Percentiles rank a stretch among this genome's conserved stretches.
Conservation (phyloP, 1,140 invertebrate genomes). For the Zaprionus capensis region DNA sequence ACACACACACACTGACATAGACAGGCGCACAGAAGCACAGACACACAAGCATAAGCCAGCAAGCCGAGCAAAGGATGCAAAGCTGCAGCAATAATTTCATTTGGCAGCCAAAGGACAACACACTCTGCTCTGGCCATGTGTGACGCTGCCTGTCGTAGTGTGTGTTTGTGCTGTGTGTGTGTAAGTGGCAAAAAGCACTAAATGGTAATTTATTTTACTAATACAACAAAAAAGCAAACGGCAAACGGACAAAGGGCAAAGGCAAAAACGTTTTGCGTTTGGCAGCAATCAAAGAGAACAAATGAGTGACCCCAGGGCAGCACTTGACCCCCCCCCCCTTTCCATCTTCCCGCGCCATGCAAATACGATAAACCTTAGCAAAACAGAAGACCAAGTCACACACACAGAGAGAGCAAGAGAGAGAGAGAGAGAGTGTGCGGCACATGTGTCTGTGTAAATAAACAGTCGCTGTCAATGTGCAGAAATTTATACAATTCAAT, state of each 20-base stretch:
- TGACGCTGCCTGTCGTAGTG: slow-evolving; percentile 44
- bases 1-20: not conserved
- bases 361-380: slow-evolving; percentile 80
- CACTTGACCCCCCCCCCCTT: slow-evolving; percentile 58
- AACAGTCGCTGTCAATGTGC: slow-evolving; percentile 79
- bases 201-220: slow-evolving; percentile 83
- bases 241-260: slow-evolving; percentile 40
- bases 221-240: slow-evolving; percentile 74
- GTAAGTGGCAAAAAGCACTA: slow-evolving; percentile 80
- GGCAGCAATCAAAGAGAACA: slow-evolving; percentile 77
- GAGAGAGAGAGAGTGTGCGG: slow-evolving; percentile 2
- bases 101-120: slow-evolving; percentile 79
- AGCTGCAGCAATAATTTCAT: slow-evolving; percentile 81
- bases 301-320: slow-evolving; percentile 78
- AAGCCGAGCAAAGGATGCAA: slow-evolving; percentile 69
- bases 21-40: not conserved
- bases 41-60: slow-evolving; percentile 65
- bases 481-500: slow-evolving; percentile 84
- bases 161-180: slow-evolving; percentile 12
- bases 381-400: slow-evolving; percentile 51
- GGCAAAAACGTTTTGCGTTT: slow-evolving; percentile 69
- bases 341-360: slow-evolving; percentile 54
- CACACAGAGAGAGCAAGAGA: slow-evolving; percentile 17
- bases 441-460: slow-evolving; percentile 66
- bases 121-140: slow-evolving; percentile 63